These are phyloP conservation scores for Hipparchia sbordonii DNA, from an alignment of 2,888 invertebrate genomes.

Conservation along the genomic window DNA sequence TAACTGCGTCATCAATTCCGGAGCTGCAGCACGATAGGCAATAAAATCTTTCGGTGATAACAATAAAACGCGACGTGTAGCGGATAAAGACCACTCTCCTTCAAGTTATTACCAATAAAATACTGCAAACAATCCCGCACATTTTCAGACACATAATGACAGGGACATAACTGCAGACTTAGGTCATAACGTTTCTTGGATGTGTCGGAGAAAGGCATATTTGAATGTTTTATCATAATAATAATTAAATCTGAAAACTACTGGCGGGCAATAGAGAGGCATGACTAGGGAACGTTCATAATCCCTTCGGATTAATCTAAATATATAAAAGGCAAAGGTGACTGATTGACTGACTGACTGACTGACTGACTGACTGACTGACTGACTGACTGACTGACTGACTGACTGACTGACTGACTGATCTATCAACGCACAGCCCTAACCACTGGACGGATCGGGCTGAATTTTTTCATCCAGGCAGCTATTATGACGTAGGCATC, in stretches of 20 bases:
- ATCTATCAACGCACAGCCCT: too few species aligned
- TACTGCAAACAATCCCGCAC: slow-evolving; percentile 41
- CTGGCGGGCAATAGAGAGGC: not conserved
- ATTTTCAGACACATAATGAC: slow-evolving; percentile 30
- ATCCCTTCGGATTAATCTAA: too few species aligned
- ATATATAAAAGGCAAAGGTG: too few species aligned
- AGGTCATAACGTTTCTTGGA: slow-evolving; percentile 24
- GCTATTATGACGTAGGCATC: too few species aligned
- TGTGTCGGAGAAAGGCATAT: slow-evolving; percentile 15
- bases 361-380: too few species aligned
- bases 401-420: too few species aligned
- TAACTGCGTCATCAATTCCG: slow-evolving; percentile 44
- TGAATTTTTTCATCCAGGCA: too few species aligned
- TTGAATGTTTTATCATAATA: slow-evolving; percentile 1
- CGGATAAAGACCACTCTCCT: slow-evolving; percentile 41
- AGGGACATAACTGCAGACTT: slow-evolving; percentile 19
- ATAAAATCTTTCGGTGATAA: slow-evolving; percentile 47
- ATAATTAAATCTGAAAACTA: not conserved
- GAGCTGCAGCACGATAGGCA: slow-evolving; percentile 41
- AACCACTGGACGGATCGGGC: too few species aligned
- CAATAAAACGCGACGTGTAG: slow-evolving; percentile 43
- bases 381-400: too few species aligned
- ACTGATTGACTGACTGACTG: too few species aligned
- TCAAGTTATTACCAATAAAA: slow-evolving; percentile 45
- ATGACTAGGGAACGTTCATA: too few species aligned